Percentiles rank a stretch among this genome's conserved stretches.
phyloP scores from a whole-genome alignment of 2,888 invertebrate species.

The Halocaridina rubra region DNA sequence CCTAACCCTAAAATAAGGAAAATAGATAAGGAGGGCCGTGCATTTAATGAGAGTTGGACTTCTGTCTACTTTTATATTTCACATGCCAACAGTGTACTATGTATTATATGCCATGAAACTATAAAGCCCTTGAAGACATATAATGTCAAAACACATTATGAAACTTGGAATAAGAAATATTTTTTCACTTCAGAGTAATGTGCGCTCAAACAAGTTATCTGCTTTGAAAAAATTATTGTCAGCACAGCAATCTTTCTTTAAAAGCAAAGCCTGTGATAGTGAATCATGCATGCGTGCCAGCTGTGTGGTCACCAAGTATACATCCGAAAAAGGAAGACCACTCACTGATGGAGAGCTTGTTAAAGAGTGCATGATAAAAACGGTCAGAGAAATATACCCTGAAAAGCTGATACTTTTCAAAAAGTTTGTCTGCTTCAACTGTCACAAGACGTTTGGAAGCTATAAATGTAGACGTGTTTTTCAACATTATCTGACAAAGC shows the following conservation, averaged over 20 bases:
- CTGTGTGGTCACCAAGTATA: not conserved
- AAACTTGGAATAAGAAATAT: not conserved
- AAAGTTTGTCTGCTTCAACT: not conserved
- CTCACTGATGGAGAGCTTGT: not conserved
- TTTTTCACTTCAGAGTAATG: not conserved
- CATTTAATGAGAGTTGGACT: not conserved
- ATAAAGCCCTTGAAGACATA: not conserved
- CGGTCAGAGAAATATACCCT: not conserved
- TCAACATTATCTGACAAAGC: no score
- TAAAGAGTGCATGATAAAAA: not conserved
- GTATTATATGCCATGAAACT: not conserved
- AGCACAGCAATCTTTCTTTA: not conserved
- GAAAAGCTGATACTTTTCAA: not conserved
- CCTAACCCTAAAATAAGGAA: not conserved
- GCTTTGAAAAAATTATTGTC: not conserved
- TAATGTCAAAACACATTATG: not conserved
- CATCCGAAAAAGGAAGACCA: not conserved
- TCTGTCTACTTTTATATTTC: not conserved
- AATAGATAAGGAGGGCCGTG: not conserved
- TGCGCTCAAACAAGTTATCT: not conserved
- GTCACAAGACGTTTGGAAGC: not conserved
- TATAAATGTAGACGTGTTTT: not conserved
- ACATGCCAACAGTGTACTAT: not conserved
- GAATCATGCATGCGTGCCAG: not conserved
- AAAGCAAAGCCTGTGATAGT: not conserved